These are phyloP conservation scores for Empis livida DNA, from an alignment of 2,888 invertebrate species.

Conservation along the genomic window DNA sequence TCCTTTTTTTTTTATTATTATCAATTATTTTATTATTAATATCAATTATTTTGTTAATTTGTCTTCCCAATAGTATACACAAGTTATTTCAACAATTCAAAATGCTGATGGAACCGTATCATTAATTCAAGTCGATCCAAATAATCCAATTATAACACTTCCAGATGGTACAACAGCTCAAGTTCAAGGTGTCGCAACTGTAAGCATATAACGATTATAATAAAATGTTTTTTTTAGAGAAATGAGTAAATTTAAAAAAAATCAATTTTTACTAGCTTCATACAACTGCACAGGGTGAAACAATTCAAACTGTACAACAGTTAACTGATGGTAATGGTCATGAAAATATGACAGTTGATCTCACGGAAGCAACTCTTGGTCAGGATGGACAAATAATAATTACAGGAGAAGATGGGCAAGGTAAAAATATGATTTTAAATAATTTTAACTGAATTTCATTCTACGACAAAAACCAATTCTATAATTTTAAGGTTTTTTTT, in stretches of 20 bases:
- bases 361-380: constrained; percentile 82
- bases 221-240: not conserved
- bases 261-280: constrained; percentile 44
- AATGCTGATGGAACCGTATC: constrained; percentile 95
- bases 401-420: constrained; percentile 89
- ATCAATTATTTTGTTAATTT: constrained; percentile 2
- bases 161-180: constrained; percentile 94
- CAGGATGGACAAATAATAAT: constrained; percentile 91
- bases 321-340: constrained; percentile 56
- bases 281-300: constrained; percentile 44
- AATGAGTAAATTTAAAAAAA: constrained; percentile 3
- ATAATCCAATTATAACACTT: constrained; percentile 85
- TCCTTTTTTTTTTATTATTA: not conserved
- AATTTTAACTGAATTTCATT: not conserved
- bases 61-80: constrained; percentile 51
- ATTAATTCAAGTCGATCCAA: constrained; percentile 89
- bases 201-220: constrained; percentile 15
- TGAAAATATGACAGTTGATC: constrained; percentile 72
- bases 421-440: constrained; percentile 36
- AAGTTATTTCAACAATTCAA: constrained; percentile 88
- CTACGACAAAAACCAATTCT: not conserved
- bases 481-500: too few relatives aligned
- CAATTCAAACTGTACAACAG: constrained; percentile 54
- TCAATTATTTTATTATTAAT: not conserved
- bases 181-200: constrained; percentile 54